Percentiles rank a stretch among this genome's conserved stretches.
These are phyloP conservation scores for Stercorarius parasiticus DNA, from an alignment of 2,113 vertebrate genomes.

Conservation along the genomic window DNA sequence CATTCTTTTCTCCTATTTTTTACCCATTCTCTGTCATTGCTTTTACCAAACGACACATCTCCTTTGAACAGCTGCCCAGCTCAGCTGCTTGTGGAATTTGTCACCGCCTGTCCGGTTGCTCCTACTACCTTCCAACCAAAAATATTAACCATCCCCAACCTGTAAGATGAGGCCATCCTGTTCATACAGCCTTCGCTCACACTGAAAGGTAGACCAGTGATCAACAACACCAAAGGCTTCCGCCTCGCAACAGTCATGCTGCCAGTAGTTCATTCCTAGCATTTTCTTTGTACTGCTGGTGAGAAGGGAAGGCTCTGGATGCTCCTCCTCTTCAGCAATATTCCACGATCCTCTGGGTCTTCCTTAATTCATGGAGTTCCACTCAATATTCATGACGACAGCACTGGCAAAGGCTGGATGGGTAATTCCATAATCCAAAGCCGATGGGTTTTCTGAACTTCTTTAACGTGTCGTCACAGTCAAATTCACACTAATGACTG, in stretches of 20 bases:
- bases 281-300: not conserved
- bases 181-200: not conserved
- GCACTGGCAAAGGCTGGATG: not conserved
- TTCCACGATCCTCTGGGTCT: not conserved
- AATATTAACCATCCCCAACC: not conserved
- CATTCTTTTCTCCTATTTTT: not conserved
- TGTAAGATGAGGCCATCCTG: conserved; percentile 25
- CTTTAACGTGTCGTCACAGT: not conserved
- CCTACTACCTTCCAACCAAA: not conserved
- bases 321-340: not conserved
- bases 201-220: not conserved
- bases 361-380: not conserved
- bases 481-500: not conserved
- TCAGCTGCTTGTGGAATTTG: not conserved
- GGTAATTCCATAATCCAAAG: not conserved
- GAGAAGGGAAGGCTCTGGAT: not conserved
- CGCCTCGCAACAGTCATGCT: not conserved
- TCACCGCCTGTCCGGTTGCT: not conserved
- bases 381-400: fast-evolving
- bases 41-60: not conserved
- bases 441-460: not conserved
- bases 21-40: not conserved
- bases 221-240: not conserved
- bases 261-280: not conserved
- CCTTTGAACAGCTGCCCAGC: not conserved